These are phyloP conservation scores for Corydoras sp. DNA, from an alignment of 2,113 vertebrate genomes.

Conservation along the genomic window DNA sequence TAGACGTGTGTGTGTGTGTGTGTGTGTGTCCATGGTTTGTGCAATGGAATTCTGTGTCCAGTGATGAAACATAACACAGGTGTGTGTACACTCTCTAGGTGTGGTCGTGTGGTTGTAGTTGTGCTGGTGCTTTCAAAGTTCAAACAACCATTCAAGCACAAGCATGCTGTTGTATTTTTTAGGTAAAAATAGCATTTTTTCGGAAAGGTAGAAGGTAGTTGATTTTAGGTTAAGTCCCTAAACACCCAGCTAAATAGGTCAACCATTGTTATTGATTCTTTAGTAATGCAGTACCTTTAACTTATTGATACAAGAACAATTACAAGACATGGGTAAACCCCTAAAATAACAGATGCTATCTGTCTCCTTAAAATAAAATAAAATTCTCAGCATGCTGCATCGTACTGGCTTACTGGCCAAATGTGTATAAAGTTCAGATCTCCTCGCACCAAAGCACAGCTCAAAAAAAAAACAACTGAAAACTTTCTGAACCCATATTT, in stretches of 20 bases:
- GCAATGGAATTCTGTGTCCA: conserved; percentile 4
- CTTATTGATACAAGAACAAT: neutral
- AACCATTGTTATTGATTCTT: too few species aligned
- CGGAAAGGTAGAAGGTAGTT: conserved; percentile 1
- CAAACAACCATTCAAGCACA: conserved; percentile 24
- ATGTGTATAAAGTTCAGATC: conserved; percentile 63
- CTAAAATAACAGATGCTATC: conserved; percentile 22
- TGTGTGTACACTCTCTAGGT: conserved; percentile 22
- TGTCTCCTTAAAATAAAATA: conserved; percentile 8
- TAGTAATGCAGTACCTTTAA: too few species aligned
- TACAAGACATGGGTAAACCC: conserved; percentile 9
- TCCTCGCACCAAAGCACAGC: conserved; percentile 55
- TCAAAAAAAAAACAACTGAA: conserved; percentile 28
- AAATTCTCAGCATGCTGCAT: conserved; percentile 49
- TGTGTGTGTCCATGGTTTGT: conserved; percentile 5
- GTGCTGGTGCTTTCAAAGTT: neutral
- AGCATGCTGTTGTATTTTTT: conserved; percentile 11
- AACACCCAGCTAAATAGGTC: too few species aligned
- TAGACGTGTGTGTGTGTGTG: neutral
- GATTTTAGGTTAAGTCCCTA: too few species aligned
- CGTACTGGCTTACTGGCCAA: conserved; percentile 51
- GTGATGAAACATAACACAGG: conserved; percentile 13
- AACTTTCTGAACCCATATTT: conserved; percentile 39
- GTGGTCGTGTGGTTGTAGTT: conserved; percentile 19
- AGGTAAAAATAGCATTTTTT: conserved; percentile 7